Evolutionary conservation across 2,888 invertebrate species (phyloP), one percentile per base, ranked within the genome.

Genomic region (Aleiodes testaceus): DNA sequence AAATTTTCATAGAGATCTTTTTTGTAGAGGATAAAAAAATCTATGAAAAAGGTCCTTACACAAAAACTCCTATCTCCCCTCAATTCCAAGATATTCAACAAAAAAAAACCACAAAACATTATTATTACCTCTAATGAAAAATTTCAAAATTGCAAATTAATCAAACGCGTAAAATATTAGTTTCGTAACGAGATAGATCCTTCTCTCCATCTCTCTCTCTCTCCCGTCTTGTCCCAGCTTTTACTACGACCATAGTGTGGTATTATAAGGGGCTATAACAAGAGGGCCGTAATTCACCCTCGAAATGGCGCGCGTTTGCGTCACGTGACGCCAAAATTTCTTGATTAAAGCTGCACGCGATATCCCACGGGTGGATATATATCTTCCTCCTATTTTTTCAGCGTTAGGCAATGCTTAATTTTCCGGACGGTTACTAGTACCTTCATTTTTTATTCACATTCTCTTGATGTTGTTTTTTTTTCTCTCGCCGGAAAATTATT

Each of bases 291-390:
- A 81, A 83, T 80, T 83, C 80, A 79, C 78, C 78, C 79, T 76
- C 75, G 73, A 80, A 81, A 81, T 80, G 79, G 79, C 78, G 77
- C 77, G 79, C 75, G 74, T 76, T 77, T 73, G 73, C 69, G 77
- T 79, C 79, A 79, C 79, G 80, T 78, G 80, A 80, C 77, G 77
- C 77, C 81, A 72, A 82, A 83, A 82, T 83, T 83, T 83, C 84
- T 84, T 82, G 81, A 84, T 85, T 84, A 85, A 82, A 80, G 79
- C 79, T 73, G 78, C 81, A 79, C 82, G 82, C 82, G 80, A 85
- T 80, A 72, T 69, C 73, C 66, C 77, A 70, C 74, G 74, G 75
- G 59, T 70, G 73, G 50, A 66, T 53, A 66, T 45, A 61, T 61
- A 61, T 59, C 66, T 69, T 16, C 12, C 42, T 45, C 42, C 20